Base-by-base conservation (phyloP, 1,140 invertebrate genomes). In the Drosophila ercepeae region DNA sequence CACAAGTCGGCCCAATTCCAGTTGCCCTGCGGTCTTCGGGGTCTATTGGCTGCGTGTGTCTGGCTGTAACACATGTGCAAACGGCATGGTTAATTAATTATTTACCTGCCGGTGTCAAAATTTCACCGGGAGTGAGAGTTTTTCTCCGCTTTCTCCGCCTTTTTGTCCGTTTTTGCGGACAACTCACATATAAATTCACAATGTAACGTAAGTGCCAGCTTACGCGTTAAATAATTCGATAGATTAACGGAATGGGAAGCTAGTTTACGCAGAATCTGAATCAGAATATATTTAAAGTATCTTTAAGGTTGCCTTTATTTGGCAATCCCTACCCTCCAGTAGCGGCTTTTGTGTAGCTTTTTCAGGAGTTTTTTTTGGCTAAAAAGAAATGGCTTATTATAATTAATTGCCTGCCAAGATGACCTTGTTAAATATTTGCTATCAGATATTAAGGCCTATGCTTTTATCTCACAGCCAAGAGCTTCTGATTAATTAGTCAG, bases 31-130 rank as follows among this genome's bases (percentile, higher is more conserved):
- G 39, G 46, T 46, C 39, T 11, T 6, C 39, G 13, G 41, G 39
- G 36, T 67, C 63, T 65, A 52, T 67, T 65, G 16, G 63, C 60
- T 52, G 46, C n/a, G 3, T 34, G 39, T 27, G 49, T 44, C 29
- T 65, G 63, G 54, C 49, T 71, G 65, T 42, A 64, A 58, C 64
- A 59, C 53, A 70, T 71, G 68, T 49, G 55, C 18, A 52, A 59
- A 52, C 32, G 55, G 29, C 11, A 36, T 16, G 60, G 27, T 60
- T 65, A 67, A 67, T 67, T 44, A 67, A 67, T 67, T 67, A 67
- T 67, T 67, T 52, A 65, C 18, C 63, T 46, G 16, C 19, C 19
- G 46, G 60, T 36, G 7, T 7, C 23, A 29, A 67, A 65, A 9
- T 39, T 39, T 21, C 25, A 50, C 16, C 14, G 34, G 41, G 21